These are phyloP conservation scores for Anguilla megastoma DNA, from an alignment of 2,797 vertebrate species.

Conservation along the genomic window DNA sequence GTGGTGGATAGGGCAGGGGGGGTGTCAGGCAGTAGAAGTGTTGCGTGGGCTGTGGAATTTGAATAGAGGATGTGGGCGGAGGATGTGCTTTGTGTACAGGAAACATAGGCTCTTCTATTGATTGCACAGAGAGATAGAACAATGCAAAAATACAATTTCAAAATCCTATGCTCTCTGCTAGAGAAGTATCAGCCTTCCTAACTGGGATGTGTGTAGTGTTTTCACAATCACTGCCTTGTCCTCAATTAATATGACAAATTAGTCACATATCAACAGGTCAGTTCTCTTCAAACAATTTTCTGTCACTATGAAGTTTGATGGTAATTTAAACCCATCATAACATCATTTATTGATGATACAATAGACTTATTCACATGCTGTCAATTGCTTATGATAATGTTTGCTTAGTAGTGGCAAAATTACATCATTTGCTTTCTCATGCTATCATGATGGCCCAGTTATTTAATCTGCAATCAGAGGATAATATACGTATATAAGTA, in stretches of 20 bases:
- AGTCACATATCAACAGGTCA: neutral
- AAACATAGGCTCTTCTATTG: neutral
- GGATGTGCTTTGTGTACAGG: neutral
- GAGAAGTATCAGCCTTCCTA: neutral
- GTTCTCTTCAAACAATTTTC: neutral
- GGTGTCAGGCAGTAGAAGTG: neutral
- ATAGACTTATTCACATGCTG: neutral
- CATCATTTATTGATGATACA: neutral
- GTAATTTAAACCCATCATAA: neutral
- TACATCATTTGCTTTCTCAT: neutral
- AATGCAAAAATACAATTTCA: neutral
- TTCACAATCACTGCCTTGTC: neutral
- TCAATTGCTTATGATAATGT: neutral
- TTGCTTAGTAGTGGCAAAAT: neutral
- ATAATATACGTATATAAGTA: no score
- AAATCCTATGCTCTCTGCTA: neutral
- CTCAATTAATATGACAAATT: neutral
- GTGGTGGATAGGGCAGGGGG: neutral
- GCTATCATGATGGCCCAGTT: neutral
- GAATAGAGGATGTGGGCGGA: neutral
- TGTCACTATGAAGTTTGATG: neutral
- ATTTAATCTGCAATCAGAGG: neutral
- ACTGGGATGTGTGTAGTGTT: neutral
- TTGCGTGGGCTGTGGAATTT: neutral
- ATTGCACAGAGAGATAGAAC: neutral